A percentile compares a stretch with the other conserved stretches of the same genome.
Evolutionary conservation across 2,888 invertebrate species (phyloP).

Genomic region (Dendrolimus pini): DNA sequence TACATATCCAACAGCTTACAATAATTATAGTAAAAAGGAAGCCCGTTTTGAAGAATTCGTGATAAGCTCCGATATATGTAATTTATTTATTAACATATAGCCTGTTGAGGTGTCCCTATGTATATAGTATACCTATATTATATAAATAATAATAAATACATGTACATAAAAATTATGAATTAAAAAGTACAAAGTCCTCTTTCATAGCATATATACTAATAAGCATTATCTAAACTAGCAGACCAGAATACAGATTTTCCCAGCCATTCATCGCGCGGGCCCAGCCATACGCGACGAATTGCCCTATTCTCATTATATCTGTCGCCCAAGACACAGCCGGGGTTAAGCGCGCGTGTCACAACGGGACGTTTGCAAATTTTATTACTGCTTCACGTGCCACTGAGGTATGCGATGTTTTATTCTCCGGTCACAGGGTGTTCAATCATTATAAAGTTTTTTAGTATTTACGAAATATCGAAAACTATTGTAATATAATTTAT

Average conservation of each 20-base stretch:
- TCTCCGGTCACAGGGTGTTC: conserved; percentile 23
- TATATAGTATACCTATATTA: too few relatives aligned
- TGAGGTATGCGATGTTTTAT: conserved; percentile 23
- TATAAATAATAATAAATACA: too few relatives aligned
- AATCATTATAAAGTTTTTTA: too few relatives aligned
- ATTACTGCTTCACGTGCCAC: conserved; percentile 31
- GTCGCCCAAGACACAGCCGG: conserved; percentile 43
- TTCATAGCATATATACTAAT: neutral
- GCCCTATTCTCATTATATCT: conserved; percentile 51
- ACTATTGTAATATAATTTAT: too few relatives aligned
- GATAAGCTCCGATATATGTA: too few relatives aligned
- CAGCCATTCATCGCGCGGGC: neutral
- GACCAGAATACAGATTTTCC: neutral
- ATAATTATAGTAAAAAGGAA: too few relatives aligned
- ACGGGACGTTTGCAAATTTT: conserved; percentile 69
- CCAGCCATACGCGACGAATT: conserved; percentile 44
- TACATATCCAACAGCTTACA: too few relatives aligned
- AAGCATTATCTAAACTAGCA: neutral
- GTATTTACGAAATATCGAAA: too few relatives aligned
- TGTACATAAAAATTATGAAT: neutral
- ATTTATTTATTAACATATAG: too few relatives aligned
- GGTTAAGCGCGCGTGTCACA: conserved; percentile 69
- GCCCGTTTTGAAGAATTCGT: too few relatives aligned
- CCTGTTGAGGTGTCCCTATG: too few relatives aligned
- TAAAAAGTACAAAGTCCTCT: neutral